Evolutionary conservation across 2,797 vertebrate genomes (phyloP), one percentile per base, ranked within the genome.

Genomic region (Diplodus sargus): DNA sequence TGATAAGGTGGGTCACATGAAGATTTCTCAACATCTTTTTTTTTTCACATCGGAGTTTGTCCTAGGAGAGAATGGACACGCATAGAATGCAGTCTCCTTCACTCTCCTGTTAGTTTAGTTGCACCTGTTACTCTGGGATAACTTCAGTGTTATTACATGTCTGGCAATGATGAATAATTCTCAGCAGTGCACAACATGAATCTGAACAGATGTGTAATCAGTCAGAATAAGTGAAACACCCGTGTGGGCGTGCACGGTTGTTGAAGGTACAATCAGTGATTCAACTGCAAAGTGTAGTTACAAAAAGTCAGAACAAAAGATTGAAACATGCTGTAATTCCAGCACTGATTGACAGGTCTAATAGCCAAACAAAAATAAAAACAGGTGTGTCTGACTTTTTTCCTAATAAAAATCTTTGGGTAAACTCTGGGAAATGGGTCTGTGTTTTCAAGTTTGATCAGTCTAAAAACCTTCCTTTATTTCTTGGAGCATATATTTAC

Each of bases 1-100:
- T 57, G 97, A 99, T 86, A 99, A 99, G 97, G 97, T 97, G 92
- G 90, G 86, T 74, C n/a, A 39, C 39, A 39, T 39, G 39, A 39
- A 11, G 10, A 39, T 39, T 39, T 39, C 39, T 39, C 11, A 10
- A 39, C 2, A 10, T 9, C 39, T 39, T 39, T 39, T 8, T 39
- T 39, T 39, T 39, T 11, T 11, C 34, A 39, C 39, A 28, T 43
- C 30, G 23, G 5, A 65, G n/a, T 4, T 64, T 3, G 49, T 39
- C 25, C 54, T 23, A 10, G 20, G 4, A 13, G 11, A 28, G 12
- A 20, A 1, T 45, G 12, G 16, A 13, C 0, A 3, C 49, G 13
- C 5, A 54, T 12, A 39, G 13, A 48, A 11, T 25, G 11, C 52
- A 15, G 1, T 56, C n/a, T 54, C 20, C 23, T 14, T 45, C 22